These are phyloP conservation scores for Andrena chrysosceles DNA, from an alignment of 2,888 invertebrate species.

Conservation along the genomic window DNA sequence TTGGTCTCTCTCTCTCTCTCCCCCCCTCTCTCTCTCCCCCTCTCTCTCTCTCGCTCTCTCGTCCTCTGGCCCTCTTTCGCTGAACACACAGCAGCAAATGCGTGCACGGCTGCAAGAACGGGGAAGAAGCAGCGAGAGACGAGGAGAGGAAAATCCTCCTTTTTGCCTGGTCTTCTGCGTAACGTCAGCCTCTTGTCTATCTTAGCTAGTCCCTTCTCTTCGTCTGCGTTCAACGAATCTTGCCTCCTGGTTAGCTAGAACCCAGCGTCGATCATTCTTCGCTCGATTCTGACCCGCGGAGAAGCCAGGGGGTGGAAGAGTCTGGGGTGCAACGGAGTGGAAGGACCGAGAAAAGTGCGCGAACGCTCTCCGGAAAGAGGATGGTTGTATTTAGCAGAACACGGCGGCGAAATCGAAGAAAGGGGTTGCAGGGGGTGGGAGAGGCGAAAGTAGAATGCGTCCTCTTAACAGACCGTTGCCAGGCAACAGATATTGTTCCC, in stretches of 20 bases:
- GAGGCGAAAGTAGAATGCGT: conserved; percentile 46
- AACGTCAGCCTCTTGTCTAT: background rate
- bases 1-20: conserved; percentile 43
- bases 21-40: conserved; percentile 8
- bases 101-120: conserved; percentile 13
- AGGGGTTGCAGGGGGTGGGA: background rate
- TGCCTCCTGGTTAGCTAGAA: conserved; percentile 6
- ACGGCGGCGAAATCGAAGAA: background rate
- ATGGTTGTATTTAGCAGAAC: conserved; percentile 9
- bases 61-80: conserved; percentile 7
- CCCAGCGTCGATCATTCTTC: conserved; percentile 27
- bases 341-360: background rate
- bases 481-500: conserved; percentile 71
- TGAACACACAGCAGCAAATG: conserved; percentile 25
- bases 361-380: background rate
- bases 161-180: background rate
- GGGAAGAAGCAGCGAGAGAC: background rate
- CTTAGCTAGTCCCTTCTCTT: background rate
- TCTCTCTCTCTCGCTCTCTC: background rate
- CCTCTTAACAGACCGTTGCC: conserved; percentile 68
- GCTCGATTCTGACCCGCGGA: background rate
- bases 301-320: background rate
- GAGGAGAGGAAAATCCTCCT: conserved; percentile 16
- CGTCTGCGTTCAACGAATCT: background rate
- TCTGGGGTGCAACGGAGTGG: conserved; percentile 8